These are phyloP conservation scores for Ceratitis capitata DNA, from an alignment of 1,140 invertebrate genomes.

Conservation along the genomic window DNA sequence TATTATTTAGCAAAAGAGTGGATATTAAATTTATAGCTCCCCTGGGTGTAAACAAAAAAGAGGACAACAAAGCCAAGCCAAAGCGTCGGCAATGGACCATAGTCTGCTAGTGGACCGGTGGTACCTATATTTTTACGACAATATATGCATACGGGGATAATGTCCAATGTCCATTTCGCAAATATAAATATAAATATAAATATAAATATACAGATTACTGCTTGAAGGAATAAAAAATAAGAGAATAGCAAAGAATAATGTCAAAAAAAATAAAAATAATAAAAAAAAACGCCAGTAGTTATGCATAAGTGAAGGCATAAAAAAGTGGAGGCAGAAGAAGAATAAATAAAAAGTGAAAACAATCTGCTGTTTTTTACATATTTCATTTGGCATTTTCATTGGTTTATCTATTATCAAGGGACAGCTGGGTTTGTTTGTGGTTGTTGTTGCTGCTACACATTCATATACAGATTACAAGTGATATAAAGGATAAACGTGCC, in stretches of 20 bases:
- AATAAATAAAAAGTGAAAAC: background rate
- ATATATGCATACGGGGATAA: conserved; percentile 43
- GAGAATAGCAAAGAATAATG: background rate
- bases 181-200: conserved; percentile 40
- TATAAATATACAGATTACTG: conserved; percentile 41
- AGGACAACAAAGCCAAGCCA: conserved; percentile 9
- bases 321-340: background rate
- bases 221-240: background rate
- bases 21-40: conserved; percentile 66
- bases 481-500: conserved; percentile 16
- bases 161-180: conserved; percentile 18
- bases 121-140: conserved; percentile 41
- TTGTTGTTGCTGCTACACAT: too few relatives aligned
- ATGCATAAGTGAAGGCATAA: background rate
- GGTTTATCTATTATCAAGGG: conserved; percentile 39
- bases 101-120: background rate
- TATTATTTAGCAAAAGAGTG: conserved; percentile 46
- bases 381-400: conserved; percentile 30
- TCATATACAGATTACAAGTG: conserved; percentile 38
- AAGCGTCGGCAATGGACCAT: background rate
- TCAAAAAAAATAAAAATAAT: background rate
- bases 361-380: conserved; percentile 29
- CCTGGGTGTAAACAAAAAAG: conserved; percentile 59
- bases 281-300: background rate
- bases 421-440: too few relatives aligned